These are phyloP conservation scores for Papilio protenor DNA, from an alignment of 2,888 invertebrate genomes.

Conservation along the genomic window DNA sequence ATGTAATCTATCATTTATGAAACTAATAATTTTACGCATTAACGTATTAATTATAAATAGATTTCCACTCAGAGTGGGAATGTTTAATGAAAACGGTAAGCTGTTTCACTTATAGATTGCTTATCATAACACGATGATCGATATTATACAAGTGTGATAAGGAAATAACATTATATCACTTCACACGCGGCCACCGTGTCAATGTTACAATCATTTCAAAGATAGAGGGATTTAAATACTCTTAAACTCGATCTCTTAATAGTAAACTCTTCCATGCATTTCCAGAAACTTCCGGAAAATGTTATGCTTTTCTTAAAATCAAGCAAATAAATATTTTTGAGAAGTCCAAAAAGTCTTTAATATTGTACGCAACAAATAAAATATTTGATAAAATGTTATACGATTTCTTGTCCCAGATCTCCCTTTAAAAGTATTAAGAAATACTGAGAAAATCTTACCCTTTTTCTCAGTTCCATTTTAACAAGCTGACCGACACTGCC, in stretches of 20 bases:
- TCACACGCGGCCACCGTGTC: constrained; percentile 38
- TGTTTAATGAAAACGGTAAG: constrained; percentile 36
- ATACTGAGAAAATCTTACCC: neutral
- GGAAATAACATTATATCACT: constrained; percentile 39
- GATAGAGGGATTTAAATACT: constrained; percentile 31
- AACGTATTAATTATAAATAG: neutral
- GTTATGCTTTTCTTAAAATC: too few relatives aligned
- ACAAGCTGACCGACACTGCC: neutral
- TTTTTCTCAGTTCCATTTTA: neutral
- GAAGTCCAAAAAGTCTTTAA: too few relatives aligned
- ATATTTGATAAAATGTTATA: neutral
- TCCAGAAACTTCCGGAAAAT: too few relatives aligned
- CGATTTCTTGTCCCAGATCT: neutral
- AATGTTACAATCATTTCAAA: constrained; percentile 38
- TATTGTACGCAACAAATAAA: too few relatives aligned
- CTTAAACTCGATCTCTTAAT: neutral
- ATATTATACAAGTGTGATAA: constrained; percentile 44
- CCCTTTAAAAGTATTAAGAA: neutral
- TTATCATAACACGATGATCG: constrained; percentile 41
- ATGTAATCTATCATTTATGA: too few relatives aligned
- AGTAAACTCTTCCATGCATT: neutral
- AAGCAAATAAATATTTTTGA: too few relatives aligned
- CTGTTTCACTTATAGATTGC: constrained; percentile 39
- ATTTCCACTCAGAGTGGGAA: neutral
- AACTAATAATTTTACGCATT: neutral